phyloP scores from a whole-genome alignment of 2,113 vertebrate genomes.

The Python bivittatus region DNA sequence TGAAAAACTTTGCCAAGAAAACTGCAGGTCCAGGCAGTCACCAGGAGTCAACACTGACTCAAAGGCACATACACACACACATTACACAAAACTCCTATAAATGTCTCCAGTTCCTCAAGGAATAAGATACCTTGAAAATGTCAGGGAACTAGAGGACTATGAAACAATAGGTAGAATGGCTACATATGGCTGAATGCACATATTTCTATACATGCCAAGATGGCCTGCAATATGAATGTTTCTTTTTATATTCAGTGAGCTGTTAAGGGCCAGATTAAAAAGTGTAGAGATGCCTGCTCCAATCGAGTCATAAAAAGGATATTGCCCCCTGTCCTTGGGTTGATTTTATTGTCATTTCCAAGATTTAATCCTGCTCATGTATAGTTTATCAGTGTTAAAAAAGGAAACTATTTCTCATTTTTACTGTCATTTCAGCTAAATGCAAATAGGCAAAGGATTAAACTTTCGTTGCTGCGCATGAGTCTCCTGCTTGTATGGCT shows the following conservation, averaged over 20 bases:
- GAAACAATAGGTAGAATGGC: neutral
- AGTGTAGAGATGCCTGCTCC: neutral
- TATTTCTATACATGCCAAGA: neutral
- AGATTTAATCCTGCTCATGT: neutral
- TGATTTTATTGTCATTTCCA: slow-evolving; percentile 18
- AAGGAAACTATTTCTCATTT: slow-evolving; percentile 10
- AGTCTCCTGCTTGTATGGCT: neutral
- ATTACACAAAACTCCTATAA: neutral
- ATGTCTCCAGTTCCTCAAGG: neutral
- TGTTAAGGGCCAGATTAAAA: neutral
- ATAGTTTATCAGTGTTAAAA: slow-evolving; percentile 15
- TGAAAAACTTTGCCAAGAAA: neutral
- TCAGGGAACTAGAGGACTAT: neutral
- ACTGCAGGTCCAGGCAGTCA: neutral
- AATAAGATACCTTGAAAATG: neutral
- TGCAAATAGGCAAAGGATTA: rapidly evolving
- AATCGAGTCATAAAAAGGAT: neutral
- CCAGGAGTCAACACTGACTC: neutral
- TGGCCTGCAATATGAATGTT: neutral
- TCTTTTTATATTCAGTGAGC: neutral
- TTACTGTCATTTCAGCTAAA: neutral
- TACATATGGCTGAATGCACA: neutral
- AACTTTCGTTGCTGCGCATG: neutral
- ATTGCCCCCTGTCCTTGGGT: neutral
- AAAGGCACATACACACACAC: neutral